Evolutionary conservation across 2,113 vertebrate genomes (phyloP), one percentile per base, ranked within the genome.

Genomic region (Percina caprodes): DNA sequence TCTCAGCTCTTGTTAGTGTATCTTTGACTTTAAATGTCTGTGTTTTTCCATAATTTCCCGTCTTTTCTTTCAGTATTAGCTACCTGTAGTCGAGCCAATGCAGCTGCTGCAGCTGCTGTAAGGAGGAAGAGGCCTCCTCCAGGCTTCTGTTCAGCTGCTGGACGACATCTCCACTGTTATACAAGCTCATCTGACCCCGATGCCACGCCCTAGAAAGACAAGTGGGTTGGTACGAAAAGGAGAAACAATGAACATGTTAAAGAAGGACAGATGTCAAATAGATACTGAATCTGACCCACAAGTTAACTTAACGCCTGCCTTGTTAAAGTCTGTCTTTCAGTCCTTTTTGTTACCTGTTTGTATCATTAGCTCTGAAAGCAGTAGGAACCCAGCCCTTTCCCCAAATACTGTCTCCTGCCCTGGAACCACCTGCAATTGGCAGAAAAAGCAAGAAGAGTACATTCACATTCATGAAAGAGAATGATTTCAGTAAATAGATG

Each of bases 21-120:
- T 54, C 63, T 39, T 3, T 26, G 10, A 54, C 13, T 61, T 54
- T 46, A 63, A 30, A 19, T 24, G n/a, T 52, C 39, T 26, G 9
- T 3, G 6, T 69, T 68, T 61, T 58, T 54, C 11, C 14, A 12
- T 11, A 18, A 39, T 74, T 63, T 72, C 2, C 39, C 35, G n/a
- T 15, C n/a, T 13, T 1, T 8, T 52, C 15, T 21, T 30, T 30
- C 58, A 1, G 1, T 2, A 6, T 67, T 74, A 7, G 56, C 90
- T 93, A 91, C 98, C 97, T 96, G 94, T 93, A 94, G 94, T 97
- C 91, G 0, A 99, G 96, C 98, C 98, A 99, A 21, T 92, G 87
- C 88, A 96, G 94, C 84, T 94, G 92, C 91, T 95, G 95, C 30
- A 99, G 95, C 84, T 95, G 89, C 16, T 85, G 84, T 79, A 99